These are phyloP conservation scores for Crenichthys baileyi DNA, from an alignment of 2,797 vertebrate species.

Conservation along the genomic window DNA sequence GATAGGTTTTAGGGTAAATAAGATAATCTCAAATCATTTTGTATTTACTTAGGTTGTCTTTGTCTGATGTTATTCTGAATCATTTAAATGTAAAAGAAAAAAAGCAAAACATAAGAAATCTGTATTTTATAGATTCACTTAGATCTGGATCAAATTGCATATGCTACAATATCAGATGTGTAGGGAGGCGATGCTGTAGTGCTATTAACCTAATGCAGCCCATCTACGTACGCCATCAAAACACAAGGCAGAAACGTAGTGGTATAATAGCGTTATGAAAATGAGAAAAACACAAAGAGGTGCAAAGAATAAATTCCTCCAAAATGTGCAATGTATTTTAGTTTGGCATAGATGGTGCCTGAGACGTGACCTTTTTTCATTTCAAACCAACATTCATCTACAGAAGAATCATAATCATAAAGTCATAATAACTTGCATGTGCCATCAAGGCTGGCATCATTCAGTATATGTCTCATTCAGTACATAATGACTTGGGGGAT, in stretches of 20 bases:
- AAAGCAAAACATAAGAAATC: not conserved
- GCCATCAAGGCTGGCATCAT: slow-evolving; percentile 48
- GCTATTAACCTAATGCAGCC: not conserved
- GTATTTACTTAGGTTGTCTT: not conserved
- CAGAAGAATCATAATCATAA: slow-evolving; percentile 43
- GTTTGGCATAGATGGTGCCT: slow-evolving; percentile 11
- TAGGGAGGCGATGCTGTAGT: not conserved
- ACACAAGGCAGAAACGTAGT: not conserved
- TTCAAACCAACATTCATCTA: slow-evolving; percentile 15
- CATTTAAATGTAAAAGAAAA: not conserved
- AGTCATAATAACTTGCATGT: slow-evolving; percentile 46
- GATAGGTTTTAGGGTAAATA: not conserved
- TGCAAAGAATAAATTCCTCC: not conserved
- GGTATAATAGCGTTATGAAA: slow-evolving; percentile 6
- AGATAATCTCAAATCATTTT: not conserved
- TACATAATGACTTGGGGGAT: slow-evolving; percentile 69
- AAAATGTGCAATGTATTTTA: slow-evolving; percentile 3
- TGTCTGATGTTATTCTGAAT: not conserved
- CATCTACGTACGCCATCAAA: not conserved
- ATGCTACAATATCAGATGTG: not conserved
- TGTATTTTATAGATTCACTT: not conserved
- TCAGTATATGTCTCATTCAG: slow-evolving; percentile 51
- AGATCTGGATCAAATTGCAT: not conserved
- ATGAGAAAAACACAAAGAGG: slow-evolving; percentile 6
- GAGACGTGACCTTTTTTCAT: slow-evolving; percentile 27